A percentile compares a stretch with the other conserved stretches of the same genome.
Evolutionary conservation across 2,888 invertebrate species (phyloP).

Genomic region (Cryptocephalus primarius): DNA sequence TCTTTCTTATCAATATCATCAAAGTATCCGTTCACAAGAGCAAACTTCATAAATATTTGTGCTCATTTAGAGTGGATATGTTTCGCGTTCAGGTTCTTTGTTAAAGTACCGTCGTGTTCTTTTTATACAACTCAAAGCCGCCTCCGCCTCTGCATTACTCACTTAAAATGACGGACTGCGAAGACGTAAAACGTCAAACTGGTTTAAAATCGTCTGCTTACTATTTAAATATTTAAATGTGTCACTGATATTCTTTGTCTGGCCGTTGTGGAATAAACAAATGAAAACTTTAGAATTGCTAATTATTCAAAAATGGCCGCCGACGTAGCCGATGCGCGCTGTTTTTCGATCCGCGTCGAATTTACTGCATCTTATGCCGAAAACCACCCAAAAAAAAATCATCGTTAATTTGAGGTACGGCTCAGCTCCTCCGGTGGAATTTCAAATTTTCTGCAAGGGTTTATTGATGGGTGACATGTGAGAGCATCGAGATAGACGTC

Average conservation of each 20-base stretch:
- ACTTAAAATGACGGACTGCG: constrained; percentile 17
- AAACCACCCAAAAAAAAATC: constrained; percentile 18
- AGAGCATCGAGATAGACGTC: constrained; percentile 34
- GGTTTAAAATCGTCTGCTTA: constrained; percentile 23
- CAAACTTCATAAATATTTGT: no score
- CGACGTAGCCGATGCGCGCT: neutral
- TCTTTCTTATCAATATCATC: no score
- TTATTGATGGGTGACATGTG: constrained; percentile 36
- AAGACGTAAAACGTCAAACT: constrained; percentile 23
- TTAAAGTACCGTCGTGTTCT: no score
- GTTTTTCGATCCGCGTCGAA: constrained; percentile 5
- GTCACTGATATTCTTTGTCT: constrained; percentile 34
- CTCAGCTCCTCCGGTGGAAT: constrained; percentile 11
- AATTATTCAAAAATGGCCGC: constrained; percentile 26
- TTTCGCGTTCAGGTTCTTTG: no score
- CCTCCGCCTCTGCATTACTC: constrained; percentile 10
- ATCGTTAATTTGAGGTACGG: constrained; percentile 27
- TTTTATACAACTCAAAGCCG: neutral
- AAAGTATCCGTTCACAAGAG: no score
- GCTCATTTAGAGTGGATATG: no score
- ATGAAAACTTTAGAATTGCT: constrained; percentile 35
- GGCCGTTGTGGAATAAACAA: constrained; percentile 29
- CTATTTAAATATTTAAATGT: constrained; percentile 36
- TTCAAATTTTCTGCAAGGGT: constrained; percentile 20
- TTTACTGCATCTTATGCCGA: constrained; percentile 13